Percentiles rank a stretch among this genome's conserved stretches.
Conservation (phyloP, 2,113 vertebrate species). For the Lophotis ruficrista region DNA sequence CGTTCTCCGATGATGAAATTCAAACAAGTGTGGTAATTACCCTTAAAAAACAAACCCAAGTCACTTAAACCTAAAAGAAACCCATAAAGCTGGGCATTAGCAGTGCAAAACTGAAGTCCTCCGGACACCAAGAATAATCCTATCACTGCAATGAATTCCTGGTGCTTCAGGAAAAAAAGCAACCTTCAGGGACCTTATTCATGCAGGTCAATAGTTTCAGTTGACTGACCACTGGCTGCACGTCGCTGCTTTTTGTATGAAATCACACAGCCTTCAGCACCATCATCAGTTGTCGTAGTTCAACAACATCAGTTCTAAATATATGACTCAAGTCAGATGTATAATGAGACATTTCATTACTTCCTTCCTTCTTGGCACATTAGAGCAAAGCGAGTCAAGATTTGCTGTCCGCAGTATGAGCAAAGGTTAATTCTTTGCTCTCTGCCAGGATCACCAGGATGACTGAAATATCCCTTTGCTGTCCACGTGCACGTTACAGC, state of each 20-base stretch:
- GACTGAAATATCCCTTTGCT: not conserved
- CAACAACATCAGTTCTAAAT: slow-evolving; percentile 17
- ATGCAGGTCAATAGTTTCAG: not conserved
- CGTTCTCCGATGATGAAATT: not conserved
- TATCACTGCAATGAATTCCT: not conserved
- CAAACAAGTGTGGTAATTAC: not conserved
- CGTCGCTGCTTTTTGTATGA: not conserved
- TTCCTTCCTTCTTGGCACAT: slow-evolving; percentile 34
- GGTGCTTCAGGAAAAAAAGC: not conserved
- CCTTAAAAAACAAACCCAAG: not conserved
- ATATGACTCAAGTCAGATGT: not conserved
- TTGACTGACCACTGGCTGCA: not conserved
- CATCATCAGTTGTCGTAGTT: not conserved
- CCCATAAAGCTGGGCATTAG: not conserved
- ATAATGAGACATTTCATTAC: slow-evolving; percentile 43
- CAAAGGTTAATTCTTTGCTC: slow-evolving; percentile 1
- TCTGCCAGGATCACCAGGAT: not conserved
- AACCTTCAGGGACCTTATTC: not conserved
- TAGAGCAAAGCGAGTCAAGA: not conserved
- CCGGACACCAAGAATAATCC: not conserved
- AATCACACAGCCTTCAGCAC: not conserved
- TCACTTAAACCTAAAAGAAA: not conserved
- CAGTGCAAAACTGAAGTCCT: not conserved
- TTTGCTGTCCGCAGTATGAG: not conserved
- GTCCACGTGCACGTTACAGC: not conserved